Percentiles rank a stretch among this genome's conserved stretches.
phyloP scores from a whole-genome alignment of 2,888 invertebrate genomes.

The Timema cristinae region DNA sequence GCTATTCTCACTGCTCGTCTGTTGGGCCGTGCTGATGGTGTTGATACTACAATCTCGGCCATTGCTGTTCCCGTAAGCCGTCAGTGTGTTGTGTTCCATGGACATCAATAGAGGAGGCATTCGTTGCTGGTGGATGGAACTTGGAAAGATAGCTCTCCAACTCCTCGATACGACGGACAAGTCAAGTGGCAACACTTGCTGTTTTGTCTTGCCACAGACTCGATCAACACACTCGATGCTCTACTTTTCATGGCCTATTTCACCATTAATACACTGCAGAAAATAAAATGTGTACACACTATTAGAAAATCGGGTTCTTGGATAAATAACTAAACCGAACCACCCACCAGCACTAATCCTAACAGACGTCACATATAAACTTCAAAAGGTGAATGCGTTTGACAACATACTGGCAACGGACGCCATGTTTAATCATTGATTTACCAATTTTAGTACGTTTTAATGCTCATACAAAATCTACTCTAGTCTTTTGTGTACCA shows the following conservation, averaged over 20 bases:
- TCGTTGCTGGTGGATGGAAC: conserved; percentile 37
- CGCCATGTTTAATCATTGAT: conserved; percentile 15
- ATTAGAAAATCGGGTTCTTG: too few species aligned
- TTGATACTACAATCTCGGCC: conserved; percentile 37
- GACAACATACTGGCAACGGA: conserved; percentile 5
- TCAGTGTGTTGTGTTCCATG: conserved; percentile 43
- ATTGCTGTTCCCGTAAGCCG: conserved; percentile 38
- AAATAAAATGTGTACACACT: too few species aligned
- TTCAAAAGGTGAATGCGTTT: conserved; percentile 2
- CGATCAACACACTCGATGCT: conserved; percentile 29
- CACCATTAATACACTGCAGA: neutral
- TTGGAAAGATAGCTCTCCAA: conserved; percentile 17
- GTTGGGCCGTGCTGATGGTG: conserved; percentile 34
- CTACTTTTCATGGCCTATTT: conserved; percentile 35
- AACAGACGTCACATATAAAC: neutral
- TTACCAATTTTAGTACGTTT: neutral
- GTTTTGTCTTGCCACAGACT: conserved; percentile 29
- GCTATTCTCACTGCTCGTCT: conserved; percentile 31
- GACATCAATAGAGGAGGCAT: conserved; percentile 43
- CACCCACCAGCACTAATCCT: too few species aligned
- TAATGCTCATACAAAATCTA: too few species aligned
- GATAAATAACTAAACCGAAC: too few species aligned
- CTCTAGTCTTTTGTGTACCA: too few species aligned
- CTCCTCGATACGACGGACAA: conserved; percentile 17
- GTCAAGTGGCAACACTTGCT: conserved; percentile 32